phyloP scores from a whole-genome alignment of 2,113 vertebrate species.

The Neolamprologus fasciatus region DNA sequence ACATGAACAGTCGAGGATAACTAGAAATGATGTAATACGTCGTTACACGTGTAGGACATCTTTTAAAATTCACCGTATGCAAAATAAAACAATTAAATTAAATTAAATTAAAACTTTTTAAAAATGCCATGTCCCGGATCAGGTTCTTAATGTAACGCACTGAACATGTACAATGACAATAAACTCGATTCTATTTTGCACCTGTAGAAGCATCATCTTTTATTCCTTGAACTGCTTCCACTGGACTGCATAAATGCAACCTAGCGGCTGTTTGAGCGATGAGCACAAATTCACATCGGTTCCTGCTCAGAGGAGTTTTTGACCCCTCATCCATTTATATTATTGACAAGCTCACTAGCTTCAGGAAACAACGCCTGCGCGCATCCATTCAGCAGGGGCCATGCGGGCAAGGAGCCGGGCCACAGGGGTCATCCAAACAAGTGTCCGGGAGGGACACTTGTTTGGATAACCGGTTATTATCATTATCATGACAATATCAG shows the following conservation, averaged over 20 bases:
- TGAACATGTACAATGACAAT: background rate
- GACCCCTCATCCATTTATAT: slow-evolving; percentile 57
- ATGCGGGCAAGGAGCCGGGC: slow-evolving; percentile 28
- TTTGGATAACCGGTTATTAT: rapidly evolving
- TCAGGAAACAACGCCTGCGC: slow-evolving; percentile 68
- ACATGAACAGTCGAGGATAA: background rate
- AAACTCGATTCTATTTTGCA: background rate
- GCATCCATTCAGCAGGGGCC: slow-evolving; percentile 43
- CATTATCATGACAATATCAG: too few relatives aligned
- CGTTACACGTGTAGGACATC: background rate
- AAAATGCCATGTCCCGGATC: background rate
- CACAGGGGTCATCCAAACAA: slow-evolving; percentile 52
- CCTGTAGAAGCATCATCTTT: background rate
- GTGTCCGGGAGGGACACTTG: background rate
- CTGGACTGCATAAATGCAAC: background rate
- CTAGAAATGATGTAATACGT: background rate
- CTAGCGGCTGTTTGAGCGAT: slow-evolving; percentile 59
- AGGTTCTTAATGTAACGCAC: background rate
- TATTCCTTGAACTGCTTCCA: background rate
- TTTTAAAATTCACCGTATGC: background rate
- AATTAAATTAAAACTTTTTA: background rate
- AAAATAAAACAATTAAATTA: background rate
- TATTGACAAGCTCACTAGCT: slow-evolving; percentile 57
- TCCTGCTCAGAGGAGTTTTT: slow-evolving; percentile 41
- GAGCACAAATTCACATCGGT: slow-evolving; percentile 52